A percentile compares a stretch with the other conserved stretches of the same genome.
phyloP scores from a whole-genome alignment of 1,140 invertebrate genomes.

The Mercenaria mercenaria region DNA sequence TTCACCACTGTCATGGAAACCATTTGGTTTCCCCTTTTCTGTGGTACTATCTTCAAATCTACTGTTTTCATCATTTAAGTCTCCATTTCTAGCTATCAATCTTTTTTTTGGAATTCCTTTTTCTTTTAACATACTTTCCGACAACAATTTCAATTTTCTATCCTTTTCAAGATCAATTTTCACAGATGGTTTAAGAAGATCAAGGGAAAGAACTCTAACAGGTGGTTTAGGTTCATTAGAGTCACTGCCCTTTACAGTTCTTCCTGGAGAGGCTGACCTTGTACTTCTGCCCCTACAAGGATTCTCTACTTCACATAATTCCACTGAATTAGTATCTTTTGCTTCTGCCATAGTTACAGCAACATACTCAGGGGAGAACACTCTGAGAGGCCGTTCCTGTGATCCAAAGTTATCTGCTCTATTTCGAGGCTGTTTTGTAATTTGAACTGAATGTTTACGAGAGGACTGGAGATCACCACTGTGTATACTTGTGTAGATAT shows the following conservation, averaged over 20 bases:
- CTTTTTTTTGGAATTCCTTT: background rate
- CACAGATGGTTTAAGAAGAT: background rate
- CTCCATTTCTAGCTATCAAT: background rate
- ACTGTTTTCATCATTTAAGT: background rate
- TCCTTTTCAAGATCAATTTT: background rate
- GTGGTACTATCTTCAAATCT: background rate
- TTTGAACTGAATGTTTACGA: background rate
- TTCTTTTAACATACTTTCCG: background rate
- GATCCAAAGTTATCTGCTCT: background rate
- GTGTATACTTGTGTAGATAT: conserved; percentile 39
- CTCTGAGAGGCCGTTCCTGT: background rate
- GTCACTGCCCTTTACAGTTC: background rate
- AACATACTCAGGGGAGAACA: background rate
- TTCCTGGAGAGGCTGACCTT: conserved; percentile 9
- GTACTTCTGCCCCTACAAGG: background rate
- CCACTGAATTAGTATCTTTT: background rate
- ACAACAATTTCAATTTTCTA: background rate
- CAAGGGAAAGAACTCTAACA: conserved; percentile 43
- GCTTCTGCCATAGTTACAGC: background rate
- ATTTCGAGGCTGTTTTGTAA: background rate
- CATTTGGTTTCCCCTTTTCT: background rate
- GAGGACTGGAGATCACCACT: background rate
- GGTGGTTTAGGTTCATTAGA: conserved; percentile 24
- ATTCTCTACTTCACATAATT: background rate
- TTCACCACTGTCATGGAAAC: background rate